Evolutionary conservation across 2,797 vertebrate species (phyloP).

Genomic region (Telmatherina bonti): DNA sequence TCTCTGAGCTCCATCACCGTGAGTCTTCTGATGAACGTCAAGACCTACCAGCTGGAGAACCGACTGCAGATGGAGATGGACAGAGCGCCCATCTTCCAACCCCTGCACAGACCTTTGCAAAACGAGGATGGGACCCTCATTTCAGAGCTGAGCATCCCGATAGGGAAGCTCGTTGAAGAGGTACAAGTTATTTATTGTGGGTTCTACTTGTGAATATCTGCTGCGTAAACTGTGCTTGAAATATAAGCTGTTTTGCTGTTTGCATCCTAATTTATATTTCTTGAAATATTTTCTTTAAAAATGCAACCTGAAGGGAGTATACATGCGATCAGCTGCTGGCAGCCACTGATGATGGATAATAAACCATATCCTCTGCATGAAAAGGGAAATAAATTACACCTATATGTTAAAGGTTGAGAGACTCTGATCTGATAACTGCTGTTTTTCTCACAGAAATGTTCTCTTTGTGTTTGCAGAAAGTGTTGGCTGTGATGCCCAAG

Average conservation of each 20-base stretch:
- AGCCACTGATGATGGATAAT: constrained; percentile 56
- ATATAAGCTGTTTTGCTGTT: constrained; percentile 22
- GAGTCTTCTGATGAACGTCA: constrained; percentile 89
- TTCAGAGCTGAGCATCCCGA: constrained; percentile 81
- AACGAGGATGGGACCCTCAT: constrained; percentile 78
- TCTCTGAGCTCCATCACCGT: constrained; percentile 86
- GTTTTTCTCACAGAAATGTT: neutral
- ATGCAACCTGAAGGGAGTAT: constrained; percentile 48
- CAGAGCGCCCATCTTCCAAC: constrained; percentile 64
- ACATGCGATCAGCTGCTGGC: constrained; percentile 51
- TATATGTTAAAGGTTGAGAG: constrained; percentile 7
- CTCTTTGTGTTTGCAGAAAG: constrained; percentile 81
- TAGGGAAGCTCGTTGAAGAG: constrained; percentile 87
- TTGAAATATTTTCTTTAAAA: constrained; percentile 33
- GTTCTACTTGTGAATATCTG: neutral
- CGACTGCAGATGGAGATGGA: constrained; percentile 86
- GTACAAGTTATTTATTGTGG: constrained; percentile 65
- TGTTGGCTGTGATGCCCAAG: constrained; percentile 85
- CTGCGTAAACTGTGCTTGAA: constrained; percentile 67
- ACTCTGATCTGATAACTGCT: constrained; percentile 20
- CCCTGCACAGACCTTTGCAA: constrained; percentile 66
- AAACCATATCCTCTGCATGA: constrained; percentile 34
- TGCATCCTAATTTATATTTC: constrained; percentile 30
- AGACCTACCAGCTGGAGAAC: constrained; percentile 87
- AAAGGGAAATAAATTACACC: constrained; percentile 36